phyloP scores from a whole-genome alignment of 2,888 invertebrate genomes.

The Tricholauxania praeusta region DNA sequence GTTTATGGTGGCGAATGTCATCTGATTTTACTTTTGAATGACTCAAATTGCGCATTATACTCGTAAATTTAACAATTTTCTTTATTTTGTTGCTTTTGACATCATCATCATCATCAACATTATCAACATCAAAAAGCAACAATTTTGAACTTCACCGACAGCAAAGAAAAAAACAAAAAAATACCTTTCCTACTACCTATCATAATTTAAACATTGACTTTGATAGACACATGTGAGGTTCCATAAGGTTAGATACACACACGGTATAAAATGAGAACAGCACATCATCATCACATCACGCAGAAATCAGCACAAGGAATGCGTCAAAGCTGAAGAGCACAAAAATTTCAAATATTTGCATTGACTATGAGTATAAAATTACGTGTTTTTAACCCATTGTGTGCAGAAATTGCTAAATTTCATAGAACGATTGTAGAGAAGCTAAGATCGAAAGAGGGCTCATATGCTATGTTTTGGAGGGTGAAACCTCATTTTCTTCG shows the following conservation, averaged over 20 bases:
- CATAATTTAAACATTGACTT: slow-evolving; percentile 40
- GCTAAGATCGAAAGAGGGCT: too few relatives aligned
- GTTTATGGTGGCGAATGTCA: slow-evolving; percentile 39
- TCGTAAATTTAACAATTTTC: slow-evolving; percentile 9
- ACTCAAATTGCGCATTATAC: slow-evolving; percentile 57
- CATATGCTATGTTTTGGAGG: too few relatives aligned
- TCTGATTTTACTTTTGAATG: slow-evolving; percentile 59
- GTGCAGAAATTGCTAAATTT: too few relatives aligned
- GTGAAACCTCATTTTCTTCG: too few relatives aligned
- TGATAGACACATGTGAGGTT: slow-evolving; percentile 21
- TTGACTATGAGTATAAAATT: too few relatives aligned
- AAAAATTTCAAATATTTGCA: too few relatives aligned
- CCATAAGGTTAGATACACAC: slow-evolving; percentile 5
- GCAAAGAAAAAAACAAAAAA: background rate
- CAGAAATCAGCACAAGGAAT: too few relatives aligned
- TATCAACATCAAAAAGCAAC: background rate
- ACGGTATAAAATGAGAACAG: too few relatives aligned
- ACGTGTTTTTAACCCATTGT: too few relatives aligned
- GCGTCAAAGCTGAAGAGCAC: too few relatives aligned
- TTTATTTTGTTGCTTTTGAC: background rate
- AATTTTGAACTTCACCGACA: background rate
- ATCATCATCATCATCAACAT: background rate
- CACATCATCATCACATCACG: too few relatives aligned
- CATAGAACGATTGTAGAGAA: too few relatives aligned
- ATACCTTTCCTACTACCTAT: slow-evolving; percentile 1